Percentiles rank a stretch among this genome's conserved stretches.
These are phyloP conservation scores for Eristalinus aeneus DNA, from an alignment of 2,888 invertebrate species.

Conservation along the genomic window DNA sequence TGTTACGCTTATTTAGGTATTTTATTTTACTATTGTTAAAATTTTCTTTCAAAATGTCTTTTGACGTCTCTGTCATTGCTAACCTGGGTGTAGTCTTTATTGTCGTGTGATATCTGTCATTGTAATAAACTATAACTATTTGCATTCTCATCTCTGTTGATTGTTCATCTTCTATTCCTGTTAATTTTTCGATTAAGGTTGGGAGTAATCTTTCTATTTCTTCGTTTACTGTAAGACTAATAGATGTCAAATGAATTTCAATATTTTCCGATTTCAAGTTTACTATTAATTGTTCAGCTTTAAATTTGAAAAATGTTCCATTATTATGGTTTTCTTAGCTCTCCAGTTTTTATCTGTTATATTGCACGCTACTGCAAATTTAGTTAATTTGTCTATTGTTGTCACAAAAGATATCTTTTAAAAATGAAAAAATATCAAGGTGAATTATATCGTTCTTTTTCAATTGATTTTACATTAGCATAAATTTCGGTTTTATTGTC, in stretches of 20 bases:
- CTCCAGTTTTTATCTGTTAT: slow-evolving; percentile 64
- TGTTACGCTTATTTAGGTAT: no score
- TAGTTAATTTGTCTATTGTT: slow-evolving; percentile 53
- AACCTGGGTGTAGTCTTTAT: slow-evolving; percentile 52
- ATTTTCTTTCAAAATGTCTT: no score
- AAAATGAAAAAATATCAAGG: slow-evolving; percentile 53
- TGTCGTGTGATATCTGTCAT: slow-evolving; percentile 58
- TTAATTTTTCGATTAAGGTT: no score
- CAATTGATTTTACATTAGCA: background rate
- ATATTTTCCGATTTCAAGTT: slow-evolving; percentile 38
- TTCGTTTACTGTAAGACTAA: no score
- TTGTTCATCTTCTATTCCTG: slow-evolving; percentile 33
- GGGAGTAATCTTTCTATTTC: no score
- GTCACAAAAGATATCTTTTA: slow-evolving; percentile 52
- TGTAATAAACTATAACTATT: slow-evolving; percentile 55
- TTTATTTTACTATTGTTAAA: no score
- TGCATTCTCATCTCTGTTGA: slow-evolving; percentile 59
- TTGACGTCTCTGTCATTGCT: slow-evolving; percentile 50
- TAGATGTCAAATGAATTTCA: no score
- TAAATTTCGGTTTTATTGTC: background rate
- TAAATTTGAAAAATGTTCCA: slow-evolving; percentile 47
- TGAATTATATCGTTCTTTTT: no score
- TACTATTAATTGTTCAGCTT: slow-evolving; percentile 38
- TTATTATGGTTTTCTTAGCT: slow-evolving; percentile 33
- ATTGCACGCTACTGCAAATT: slow-evolving; percentile 58